phyloP scores from a whole-genome alignment of 2,113 vertebrate species.

The Lagopus muta region DNA sequence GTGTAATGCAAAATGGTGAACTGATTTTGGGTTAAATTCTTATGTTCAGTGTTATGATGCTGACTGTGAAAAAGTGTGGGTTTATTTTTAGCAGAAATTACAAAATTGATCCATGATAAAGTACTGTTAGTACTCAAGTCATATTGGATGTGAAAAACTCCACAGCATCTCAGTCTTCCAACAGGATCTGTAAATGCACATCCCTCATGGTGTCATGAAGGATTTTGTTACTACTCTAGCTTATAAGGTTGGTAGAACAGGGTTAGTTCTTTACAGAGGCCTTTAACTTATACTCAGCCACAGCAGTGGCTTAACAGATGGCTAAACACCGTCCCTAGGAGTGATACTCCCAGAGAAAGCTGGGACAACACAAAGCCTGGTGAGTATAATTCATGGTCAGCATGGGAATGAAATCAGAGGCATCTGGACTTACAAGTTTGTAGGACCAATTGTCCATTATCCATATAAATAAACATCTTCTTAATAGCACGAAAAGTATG shows the following conservation, averaged over 20 bases:
- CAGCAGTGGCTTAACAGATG: fast-evolving
- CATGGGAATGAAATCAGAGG: background rate
- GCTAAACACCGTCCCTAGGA: background rate
- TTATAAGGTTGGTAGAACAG: background rate
- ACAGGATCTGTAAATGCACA: background rate
- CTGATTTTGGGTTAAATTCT: background rate
- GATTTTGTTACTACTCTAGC: background rate
- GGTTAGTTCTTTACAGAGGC: background rate
- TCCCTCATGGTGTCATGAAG: background rate
- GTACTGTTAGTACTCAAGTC: background rate
- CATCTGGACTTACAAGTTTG: background rate
- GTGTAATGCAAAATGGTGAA: background rate
- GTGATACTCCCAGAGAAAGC: background rate
- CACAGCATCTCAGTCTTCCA: background rate
- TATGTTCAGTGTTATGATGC: background rate
- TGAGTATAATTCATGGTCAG: background rate
- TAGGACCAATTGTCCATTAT: background rate
- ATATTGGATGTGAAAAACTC: background rate
- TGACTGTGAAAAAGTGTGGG: background rate
- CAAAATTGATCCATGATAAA: background rate
- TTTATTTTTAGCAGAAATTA: background rate
- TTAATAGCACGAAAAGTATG: background rate
- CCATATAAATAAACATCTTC: background rate
- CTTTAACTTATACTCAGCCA: background rate
- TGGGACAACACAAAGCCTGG: background rate